Base-by-base conservation (phyloP, 53 echinoderm and acorn worm genomes). In the Arbacia lixula region DNA sequence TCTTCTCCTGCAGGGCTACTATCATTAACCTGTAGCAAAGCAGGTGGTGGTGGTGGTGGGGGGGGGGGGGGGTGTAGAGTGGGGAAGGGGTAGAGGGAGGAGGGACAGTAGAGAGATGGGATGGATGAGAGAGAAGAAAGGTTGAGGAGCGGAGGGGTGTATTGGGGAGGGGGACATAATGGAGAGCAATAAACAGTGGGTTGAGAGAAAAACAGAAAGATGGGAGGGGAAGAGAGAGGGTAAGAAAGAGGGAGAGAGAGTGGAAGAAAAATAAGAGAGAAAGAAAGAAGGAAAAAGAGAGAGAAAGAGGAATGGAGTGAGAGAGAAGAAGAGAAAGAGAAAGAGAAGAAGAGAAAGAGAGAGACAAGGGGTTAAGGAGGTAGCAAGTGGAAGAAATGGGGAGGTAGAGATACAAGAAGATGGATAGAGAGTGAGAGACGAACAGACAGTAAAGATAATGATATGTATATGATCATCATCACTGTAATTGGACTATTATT, bases 1-100 rank as follows among this genome's bases (percentile, higher is more conserved):
- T 95, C 67, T 99, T 99, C 85, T 99, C 99, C 60, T 92, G 92
- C 27, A 99, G 60, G 12, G 99, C 92, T 24, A 99, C 95, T 51
- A 99, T 89, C 43, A 99, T 86, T 68, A 99, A 82, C 56, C 99
- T 99, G 71, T 10, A 37, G 0, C 21, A 12, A 5, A 17, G 39
- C 36, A 38, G 37, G 11, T 4, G 31, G 34, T 6, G 66, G 39
- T 36, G 39, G 32, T 30, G 10, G 11, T 2, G 6, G 3, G 3
- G 30, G 11, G 9, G 4, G 3, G 26, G 19, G 19, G 19, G 19
- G 2, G 22, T 54, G 4, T 3, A 2, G 60, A 6, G 5, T 2
- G 25, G 20, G 6, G 25, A 25, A 12, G 57, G 25, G 20, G 25
- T n/a, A 57, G 57, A 0, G n/a, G n/a, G n/a, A n/a, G n/a, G n/a